phyloP scores from a whole-genome alignment of 2,888 invertebrate species.

The Drosophila ochracea region DNA sequence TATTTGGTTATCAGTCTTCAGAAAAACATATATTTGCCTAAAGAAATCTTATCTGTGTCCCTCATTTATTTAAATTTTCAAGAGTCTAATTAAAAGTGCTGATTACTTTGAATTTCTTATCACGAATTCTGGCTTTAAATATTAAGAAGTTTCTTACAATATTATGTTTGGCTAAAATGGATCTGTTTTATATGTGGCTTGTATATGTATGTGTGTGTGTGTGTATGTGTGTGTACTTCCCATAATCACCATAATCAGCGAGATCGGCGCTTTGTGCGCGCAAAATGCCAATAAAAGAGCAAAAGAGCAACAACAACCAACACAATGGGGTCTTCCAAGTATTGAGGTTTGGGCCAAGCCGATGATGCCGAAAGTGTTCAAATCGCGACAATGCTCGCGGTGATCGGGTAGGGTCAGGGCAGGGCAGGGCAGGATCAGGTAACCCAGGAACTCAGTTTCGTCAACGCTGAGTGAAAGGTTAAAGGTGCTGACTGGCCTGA shows the following conservation, averaged over 20 bases:
- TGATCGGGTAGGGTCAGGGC: conserved; percentile 49
- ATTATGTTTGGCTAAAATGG: neutral
- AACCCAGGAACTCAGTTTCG: conserved; percentile 27
- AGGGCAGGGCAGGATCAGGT: conserved; percentile 29
- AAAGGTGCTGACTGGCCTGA: conserved; percentile 29
- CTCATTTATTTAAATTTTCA: neutral
- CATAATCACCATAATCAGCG: conserved; percentile 76
- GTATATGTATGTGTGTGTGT: neutral
- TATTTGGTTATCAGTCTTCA: neutral
- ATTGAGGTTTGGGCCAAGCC: conserved; percentile 45
- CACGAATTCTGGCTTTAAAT: neutral
- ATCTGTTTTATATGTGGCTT: neutral
- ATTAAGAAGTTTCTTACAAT: neutral
- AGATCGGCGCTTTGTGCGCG: conserved; percentile 79
- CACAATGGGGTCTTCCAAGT: conserved; percentile 57
- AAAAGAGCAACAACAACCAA: conserved; percentile 40
- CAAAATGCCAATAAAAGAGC: conserved; percentile 74
- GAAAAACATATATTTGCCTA: neutral
- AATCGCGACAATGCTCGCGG: conserved; percentile 33
- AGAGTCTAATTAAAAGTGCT: neutral
- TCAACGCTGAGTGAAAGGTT: conserved; percentile 53
- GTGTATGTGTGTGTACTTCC: conserved; percentile 52
- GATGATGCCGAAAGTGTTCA: conserved; percentile 70
- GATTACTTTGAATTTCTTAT: neutral
- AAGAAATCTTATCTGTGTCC: no score